Conservation (phyloP, 64 coral and sea anemone species). For the Montipora foliosa region DNA sequence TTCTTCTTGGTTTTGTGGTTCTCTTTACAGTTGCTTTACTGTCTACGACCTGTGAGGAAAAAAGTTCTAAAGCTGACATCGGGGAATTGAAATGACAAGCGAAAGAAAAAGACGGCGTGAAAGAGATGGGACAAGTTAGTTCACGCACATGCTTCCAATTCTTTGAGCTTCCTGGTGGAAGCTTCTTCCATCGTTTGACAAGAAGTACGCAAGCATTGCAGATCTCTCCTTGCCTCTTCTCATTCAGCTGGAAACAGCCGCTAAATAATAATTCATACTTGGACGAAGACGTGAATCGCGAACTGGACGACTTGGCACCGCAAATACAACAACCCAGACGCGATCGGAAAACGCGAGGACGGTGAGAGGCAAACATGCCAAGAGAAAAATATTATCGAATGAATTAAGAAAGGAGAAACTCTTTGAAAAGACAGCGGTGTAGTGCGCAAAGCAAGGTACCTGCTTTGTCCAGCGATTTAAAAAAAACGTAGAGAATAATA, state of each 20-base stretch:
- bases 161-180: slow-evolving; percentile 80
- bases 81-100: slow-evolving; percentile 14
- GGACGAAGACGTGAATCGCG: slow-evolving; percentile 89
- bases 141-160: slow-evolving; percentile 97
- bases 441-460: slow-evolving; percentile 56
- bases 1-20: slow-evolving; percentile 76
- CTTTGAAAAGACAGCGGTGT: slow-evolving; percentile 7
- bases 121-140: background rate
- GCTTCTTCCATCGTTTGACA: slow-evolving; percentile 94
- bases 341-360: slow-evolving; percentile 91
- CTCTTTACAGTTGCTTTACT: slow-evolving; percentile 83
- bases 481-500: slow-evolving; percentile 18
- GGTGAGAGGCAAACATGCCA: slow-evolving; percentile 90
- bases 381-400: background rate
- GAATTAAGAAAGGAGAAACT: background rate
- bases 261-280: slow-evolving; percentile 95
- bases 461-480: slow-evolving; percentile 40
- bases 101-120: background rate
- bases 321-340: slow-evolving; percentile 96
- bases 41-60: slow-evolving; percentile 75
- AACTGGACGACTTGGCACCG: slow-evolving; percentile 98
- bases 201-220: slow-evolving; percentile 99
- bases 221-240: slow-evolving; percentile 86
- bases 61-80: slow-evolving; percentile 20
- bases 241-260: slow-evolving; percentile 86